Conservation (phyloP, 2,113 vertebrate species). For the Thermophis baileyi region DNA sequence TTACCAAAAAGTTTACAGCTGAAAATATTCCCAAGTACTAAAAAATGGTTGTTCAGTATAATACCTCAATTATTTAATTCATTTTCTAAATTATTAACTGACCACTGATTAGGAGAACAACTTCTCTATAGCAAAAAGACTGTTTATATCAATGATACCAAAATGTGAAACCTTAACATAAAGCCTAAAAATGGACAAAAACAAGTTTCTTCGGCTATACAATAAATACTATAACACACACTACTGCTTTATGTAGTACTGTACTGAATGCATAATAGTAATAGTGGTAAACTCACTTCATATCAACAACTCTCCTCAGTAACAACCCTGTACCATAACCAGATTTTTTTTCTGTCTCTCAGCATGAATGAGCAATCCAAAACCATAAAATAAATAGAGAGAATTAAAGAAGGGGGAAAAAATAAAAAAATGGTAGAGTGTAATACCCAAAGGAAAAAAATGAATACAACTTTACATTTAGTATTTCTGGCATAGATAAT, state of each 20-base stretch:
- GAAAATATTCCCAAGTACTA: slow-evolving; percentile 50
- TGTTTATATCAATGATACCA: not conserved
- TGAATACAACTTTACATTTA: not conserved
- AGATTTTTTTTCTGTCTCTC: not conserved
- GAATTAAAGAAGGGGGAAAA: not conserved
- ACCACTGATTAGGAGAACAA: slow-evolving; percentile 14
- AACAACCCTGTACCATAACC: not conserved
- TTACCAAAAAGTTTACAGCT: slow-evolving; percentile 3
- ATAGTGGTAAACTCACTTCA: not conserved
- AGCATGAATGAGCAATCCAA: not conserved
- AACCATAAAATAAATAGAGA: not conserved
- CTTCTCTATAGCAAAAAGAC: slow-evolving; percentile 14
- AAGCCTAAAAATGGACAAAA: not conserved
- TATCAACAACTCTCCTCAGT: not conserved
- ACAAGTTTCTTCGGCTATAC: not conserved
- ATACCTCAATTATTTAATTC: slow-evolving; percentile 55
- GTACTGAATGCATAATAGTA: not conserved
- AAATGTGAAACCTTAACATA: not conserved
- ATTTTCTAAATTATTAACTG: slow-evolving; percentile 60
- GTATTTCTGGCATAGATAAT: not conserved
- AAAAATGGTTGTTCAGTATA: slow-evolving; percentile 55
- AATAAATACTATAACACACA: not conserved
- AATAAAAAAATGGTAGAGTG: not conserved
- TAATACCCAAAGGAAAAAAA: not conserved
- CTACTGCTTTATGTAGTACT: not conserved